phyloP scores from a whole-genome alignment of 1,140 invertebrate species.

The Drosophila virilis region DNA sequence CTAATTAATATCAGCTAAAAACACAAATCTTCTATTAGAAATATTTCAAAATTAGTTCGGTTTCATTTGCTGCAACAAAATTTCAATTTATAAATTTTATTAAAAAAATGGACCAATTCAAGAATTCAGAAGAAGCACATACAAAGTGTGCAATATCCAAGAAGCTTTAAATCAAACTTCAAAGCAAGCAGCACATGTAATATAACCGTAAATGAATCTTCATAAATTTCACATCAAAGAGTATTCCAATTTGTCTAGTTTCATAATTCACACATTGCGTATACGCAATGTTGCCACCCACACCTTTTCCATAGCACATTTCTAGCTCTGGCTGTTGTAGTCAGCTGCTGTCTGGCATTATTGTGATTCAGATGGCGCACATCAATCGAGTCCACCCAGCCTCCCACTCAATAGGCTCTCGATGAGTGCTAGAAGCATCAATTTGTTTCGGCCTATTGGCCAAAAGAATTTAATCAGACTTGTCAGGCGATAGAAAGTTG shows the following conservation, averaged over 20 bases:
- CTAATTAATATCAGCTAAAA: not conserved
- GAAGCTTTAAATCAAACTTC: not conserved
- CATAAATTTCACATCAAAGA: not conserved
- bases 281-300: conserved; percentile 13
- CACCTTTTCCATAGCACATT: conserved; percentile 7
- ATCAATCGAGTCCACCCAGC: conserved; percentile 23
- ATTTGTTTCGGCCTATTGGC: conserved; percentile 37
- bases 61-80: not conserved
- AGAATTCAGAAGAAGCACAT: not conserved
- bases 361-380: conserved; percentile 27
- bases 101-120: no score
- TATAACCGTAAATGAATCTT: not conserved
- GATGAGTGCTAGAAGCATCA: conserved; percentile 25
- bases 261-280: conserved; percentile 14
- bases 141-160: no score
- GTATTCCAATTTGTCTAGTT: not conserved
- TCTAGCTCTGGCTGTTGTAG: not conserved
- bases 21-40: not conserved
- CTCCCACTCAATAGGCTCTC: conserved; percentile 20
- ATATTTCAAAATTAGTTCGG: not conserved
- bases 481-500: conserved; percentile 10
- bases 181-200: no score
- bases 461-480: conserved; percentile 46
- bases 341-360: conserved; percentile 10
- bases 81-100: no score